These are phyloP conservation scores for Chamaetylas fuelleborni DNA, from an alignment of 2,113 vertebrate species.

Conservation along the genomic window DNA sequence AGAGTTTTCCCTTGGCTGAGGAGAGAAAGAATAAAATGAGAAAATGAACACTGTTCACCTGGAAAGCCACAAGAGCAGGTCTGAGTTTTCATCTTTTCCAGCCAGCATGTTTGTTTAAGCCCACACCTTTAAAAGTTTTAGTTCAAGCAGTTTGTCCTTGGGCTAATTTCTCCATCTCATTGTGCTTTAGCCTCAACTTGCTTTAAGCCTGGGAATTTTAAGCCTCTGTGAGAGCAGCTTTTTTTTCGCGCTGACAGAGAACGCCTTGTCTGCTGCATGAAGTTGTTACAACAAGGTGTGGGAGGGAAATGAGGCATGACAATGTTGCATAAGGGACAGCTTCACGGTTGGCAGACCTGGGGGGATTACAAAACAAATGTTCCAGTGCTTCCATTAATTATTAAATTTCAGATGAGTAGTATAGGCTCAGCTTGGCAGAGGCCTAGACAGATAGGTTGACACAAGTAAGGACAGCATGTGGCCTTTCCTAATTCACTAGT, in stretches of 20 bases:
- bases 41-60: background rate
- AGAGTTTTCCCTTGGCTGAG: background rate
- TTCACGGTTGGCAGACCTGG: background rate
- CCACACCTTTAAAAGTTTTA: slow-evolving; percentile 16
- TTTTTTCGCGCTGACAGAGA: background rate
- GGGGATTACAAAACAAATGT: background rate
- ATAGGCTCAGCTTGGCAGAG: background rate
- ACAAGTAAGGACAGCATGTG: background rate
- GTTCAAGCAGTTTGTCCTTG: slow-evolving; percentile 12
- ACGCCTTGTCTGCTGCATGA: background rate
- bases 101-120: background rate
- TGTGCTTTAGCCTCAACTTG: slow-evolving; percentile 9
- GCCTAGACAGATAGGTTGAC: background rate
- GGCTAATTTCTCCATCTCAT: background rate
- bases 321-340: background rate
- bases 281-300: background rate
- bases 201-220: background rate
- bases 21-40: background rate
- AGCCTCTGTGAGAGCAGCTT: background rate
- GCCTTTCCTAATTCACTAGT: background rate
- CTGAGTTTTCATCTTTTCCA: slow-evolving; percentile 1
- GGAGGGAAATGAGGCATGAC: background rate
- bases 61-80: background rate
- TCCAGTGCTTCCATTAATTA: background rate
- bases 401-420: background rate